Evolutionary conservation across 2,797 vertebrate species (phyloP).

Genomic region (Melanotaenia trifasciata): DNA sequence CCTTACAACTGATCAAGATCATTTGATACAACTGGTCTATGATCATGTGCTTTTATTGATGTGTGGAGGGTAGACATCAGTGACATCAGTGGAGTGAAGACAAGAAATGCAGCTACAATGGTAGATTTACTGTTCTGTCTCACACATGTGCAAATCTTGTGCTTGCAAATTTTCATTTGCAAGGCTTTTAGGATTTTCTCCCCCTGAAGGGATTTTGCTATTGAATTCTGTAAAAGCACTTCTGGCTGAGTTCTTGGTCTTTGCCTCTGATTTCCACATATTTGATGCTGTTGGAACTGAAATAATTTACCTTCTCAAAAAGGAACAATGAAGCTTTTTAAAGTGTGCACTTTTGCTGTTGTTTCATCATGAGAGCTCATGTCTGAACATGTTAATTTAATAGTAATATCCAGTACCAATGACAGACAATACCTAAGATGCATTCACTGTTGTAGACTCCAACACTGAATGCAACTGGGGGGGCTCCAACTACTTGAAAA

Average conservation of each 20-base stretch:
- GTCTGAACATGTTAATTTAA: not conserved
- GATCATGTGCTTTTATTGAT: not conserved
- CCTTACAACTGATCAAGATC: not conserved
- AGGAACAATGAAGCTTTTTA: not conserved
- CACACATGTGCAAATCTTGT: not conserved
- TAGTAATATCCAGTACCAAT: not conserved
- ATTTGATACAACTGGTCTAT: not conserved
- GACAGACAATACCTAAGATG: not conserved
- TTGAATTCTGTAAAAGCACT: not conserved
- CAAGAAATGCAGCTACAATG: not conserved
- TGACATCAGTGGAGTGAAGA: not conserved
- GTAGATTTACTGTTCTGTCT: not conserved
- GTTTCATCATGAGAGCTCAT: not conserved
- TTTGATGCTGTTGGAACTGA: not conserved
- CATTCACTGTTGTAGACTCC: not conserved
- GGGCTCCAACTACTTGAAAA: not conserved
- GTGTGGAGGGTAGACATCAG: not conserved
- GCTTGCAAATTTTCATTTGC: not conserved
- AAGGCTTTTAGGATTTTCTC: not conserved
- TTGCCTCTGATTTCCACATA: conserved; percentile 5
- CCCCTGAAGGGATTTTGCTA: not conserved
- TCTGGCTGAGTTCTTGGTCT: not conserved
- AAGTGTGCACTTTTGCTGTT: not conserved
- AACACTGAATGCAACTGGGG: not conserved
- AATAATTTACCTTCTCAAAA: not conserved